These are phyloP conservation scores for Electrona antarctica DNA, from an alignment of 2,113 vertebrate species.

Conservation along the genomic window DNA sequence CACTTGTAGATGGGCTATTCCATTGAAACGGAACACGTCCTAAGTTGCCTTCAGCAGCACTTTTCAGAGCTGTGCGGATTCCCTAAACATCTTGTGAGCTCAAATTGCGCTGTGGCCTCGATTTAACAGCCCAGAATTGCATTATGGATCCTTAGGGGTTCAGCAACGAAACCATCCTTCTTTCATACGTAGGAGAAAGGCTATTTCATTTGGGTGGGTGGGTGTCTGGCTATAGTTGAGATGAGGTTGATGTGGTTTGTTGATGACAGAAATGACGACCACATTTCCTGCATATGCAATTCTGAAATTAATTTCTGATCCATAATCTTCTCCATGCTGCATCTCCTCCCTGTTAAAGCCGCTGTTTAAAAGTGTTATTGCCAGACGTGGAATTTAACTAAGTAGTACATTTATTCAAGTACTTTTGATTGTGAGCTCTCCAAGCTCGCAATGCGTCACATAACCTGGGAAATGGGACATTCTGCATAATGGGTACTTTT, in stretches of 20 bases:
- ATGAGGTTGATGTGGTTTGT: conserved; percentile 19
- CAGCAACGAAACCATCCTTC: conserved; percentile 50
- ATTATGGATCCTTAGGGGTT: conserved; percentile 46
- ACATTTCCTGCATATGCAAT: conserved; percentile 12
- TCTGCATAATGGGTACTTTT: too few relatives aligned
- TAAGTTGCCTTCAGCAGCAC: conserved; percentile 43
- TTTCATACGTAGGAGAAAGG: conserved; percentile 33
- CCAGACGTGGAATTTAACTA: too few relatives aligned
- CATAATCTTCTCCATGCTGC: not conserved
- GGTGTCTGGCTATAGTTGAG: conserved; percentile 7
- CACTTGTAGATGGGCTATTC: not conserved
- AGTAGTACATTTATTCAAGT: too few relatives aligned
- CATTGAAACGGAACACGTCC: conserved; percentile 41
- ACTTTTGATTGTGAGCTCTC: too few relatives aligned
- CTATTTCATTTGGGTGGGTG: conserved; percentile 25
- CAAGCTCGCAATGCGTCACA: too few relatives aligned
- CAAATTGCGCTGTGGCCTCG: conserved; percentile 29
- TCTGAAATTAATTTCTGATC: not conserved
- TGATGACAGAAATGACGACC: conserved; percentile 16
- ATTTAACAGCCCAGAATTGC: conserved; percentile 34
- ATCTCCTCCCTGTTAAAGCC: not conserved
- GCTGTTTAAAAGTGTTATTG: not conserved
- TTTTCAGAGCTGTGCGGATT: conserved; percentile 25
- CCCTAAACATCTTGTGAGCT: conserved; percentile 56
- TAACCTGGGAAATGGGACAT: too few relatives aligned